Conservation (phyloP, 2,888 invertebrate genomes). For the Pandemis corylana region DNA sequence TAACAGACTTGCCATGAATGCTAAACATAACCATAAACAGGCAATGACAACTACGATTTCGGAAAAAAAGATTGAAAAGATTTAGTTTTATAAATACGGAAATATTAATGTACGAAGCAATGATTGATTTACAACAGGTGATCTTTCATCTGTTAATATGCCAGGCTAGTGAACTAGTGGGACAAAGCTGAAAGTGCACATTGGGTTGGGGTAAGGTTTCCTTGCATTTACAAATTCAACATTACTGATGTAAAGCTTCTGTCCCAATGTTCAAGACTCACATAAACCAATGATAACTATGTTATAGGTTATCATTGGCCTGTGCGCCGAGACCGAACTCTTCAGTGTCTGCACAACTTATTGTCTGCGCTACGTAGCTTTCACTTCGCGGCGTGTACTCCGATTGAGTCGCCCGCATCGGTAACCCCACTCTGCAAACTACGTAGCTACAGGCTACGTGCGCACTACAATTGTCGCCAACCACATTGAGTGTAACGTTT, state of each 20-base stretch:
- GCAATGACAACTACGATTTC: background rate
- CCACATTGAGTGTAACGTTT: constrained; percentile 79
- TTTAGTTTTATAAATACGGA: background rate
- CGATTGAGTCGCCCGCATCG: constrained; percentile 79
- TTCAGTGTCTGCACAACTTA: constrained; percentile 84
- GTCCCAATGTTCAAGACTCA: constrained; percentile 70
- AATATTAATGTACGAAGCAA: background rate
- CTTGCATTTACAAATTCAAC: constrained; percentile 20
- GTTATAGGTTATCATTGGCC: constrained; percentile 86
- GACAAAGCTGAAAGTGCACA: constrained; percentile 20
- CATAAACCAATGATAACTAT: constrained; percentile 85
- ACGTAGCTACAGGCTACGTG: constrained; percentile 81
- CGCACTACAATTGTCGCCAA: constrained; percentile 77
- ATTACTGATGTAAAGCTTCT: constrained; percentile 63
- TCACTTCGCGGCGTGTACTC: constrained; percentile 81
- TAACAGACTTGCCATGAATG: background rate
- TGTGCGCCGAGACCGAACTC: constrained; percentile 84
- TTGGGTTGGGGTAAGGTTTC: constrained; percentile 25
- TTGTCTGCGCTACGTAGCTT: constrained; percentile 85
- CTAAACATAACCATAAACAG: background rate
- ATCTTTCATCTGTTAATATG: background rate
- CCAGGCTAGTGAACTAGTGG: constrained; percentile 3
- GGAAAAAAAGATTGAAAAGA: background rate
- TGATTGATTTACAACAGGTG: background rate
- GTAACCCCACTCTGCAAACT: constrained; percentile 81